Evolutionary conservation across 2,888 invertebrate species (phyloP), one percentile per base, ranked within the genome.

Genomic region (Brachyopa scutellaris): DNA sequence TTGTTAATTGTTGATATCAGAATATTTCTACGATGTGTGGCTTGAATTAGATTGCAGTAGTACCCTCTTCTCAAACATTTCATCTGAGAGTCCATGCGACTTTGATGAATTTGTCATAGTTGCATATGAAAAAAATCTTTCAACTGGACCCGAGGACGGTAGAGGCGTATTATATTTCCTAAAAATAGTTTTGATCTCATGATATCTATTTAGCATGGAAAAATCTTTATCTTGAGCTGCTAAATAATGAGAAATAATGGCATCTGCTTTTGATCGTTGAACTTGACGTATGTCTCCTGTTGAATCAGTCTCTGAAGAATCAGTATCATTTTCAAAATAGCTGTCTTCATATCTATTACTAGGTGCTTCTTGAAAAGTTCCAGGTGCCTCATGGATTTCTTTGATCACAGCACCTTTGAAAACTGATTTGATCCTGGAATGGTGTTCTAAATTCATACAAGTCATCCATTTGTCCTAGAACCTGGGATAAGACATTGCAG

Each of bases 401-500:
- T 40, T 40, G 40, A 15, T 15, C 17, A 40, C 40, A 40, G 40
- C 40, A 5, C 8, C 17, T 40, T 40, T 40, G 15, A 40, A 40
- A 17, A 40, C 17, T 40, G 45, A 11, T 21, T 11, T 33, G n/a
- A n/a, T n/a, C n/a, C 45, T 45, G 45, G 33, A 36, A 36, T 36
- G n/a, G 45, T 45, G 45, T 21, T 45, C 45, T 45, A 45, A 45
- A 45, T 21, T 23, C 21, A n/a, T 45, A 47, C 53, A 53, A n/a
- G 19, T 19, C 17, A 62, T 36, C 64, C 64, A 73, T 55, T 73
- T 62, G 38, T 64, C 53, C 26, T 76, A 67, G 13, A 76, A 76
- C 21, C 76, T 31, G 2, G 76, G 59, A 51, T 36, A 67, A 33
- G 67, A 62, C 1, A 76, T 17, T 31, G 76, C 53, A 31, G 67